Conservation (phyloP, 2,888 invertebrate species). For the Caenorhabditis sp. region DNA sequence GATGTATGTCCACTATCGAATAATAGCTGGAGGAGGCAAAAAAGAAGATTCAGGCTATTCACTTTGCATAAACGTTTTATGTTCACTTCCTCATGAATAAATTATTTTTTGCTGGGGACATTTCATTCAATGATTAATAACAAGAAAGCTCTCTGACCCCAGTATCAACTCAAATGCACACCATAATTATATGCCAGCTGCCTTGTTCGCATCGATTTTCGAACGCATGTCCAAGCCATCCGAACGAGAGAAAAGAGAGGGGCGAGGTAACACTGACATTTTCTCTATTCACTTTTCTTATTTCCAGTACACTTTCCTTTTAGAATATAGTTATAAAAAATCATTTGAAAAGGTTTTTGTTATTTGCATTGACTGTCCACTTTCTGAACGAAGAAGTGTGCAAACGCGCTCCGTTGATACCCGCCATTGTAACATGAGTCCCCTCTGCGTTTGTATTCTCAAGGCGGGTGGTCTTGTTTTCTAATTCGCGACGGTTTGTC, state of each 20-base stretch:
- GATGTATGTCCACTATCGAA: conserved; percentile 63
- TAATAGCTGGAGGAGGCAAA: not conserved
- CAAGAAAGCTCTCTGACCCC: not conserved
- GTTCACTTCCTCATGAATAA: conserved; percentile 39
- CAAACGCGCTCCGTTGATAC: conserved; percentile 28
- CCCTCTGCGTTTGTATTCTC: not conserved
- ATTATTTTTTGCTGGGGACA: conserved; percentile 23
- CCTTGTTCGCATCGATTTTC: conserved; percentile 5
- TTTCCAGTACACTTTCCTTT: too few species aligned
- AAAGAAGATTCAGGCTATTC: conserved; percentile 21
- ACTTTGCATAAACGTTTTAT: conserved; percentile 45
- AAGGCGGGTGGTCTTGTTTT: not conserved
- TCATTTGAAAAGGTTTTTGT: too few species aligned
- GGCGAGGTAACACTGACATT: not conserved
- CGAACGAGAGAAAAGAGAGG: not conserved
- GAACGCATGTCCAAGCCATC: not conserved
- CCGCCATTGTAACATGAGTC: conserved; percentile 21
- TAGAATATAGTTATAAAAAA: too few species aligned
- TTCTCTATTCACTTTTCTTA: too few species aligned
- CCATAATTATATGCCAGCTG: conserved; percentile 3
- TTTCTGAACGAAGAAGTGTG: too few species aligned
- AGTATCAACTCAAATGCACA: not conserved
- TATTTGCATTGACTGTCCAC: too few species aligned
- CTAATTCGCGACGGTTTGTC: not conserved
- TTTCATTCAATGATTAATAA: not conserved